A percentile compares a stretch with the other conserved stretches of the same genome.
Conservation (phyloP, 2,888 invertebrate genomes). For the Rotaria socialis region DNA sequence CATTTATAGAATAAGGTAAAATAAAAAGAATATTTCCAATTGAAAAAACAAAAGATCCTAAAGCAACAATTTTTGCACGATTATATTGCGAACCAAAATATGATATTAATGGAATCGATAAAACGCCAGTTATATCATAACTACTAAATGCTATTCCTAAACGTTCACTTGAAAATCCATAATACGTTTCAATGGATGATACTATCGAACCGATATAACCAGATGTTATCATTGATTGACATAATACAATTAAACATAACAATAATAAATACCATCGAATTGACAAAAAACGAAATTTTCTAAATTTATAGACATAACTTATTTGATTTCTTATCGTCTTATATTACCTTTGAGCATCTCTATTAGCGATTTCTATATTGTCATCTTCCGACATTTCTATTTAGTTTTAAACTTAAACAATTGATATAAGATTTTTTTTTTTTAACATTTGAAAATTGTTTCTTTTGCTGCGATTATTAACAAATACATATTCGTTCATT, state of each 20-base stretch:
- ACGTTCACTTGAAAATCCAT: constrained; percentile 37
- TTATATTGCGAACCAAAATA: constrained; percentile 41
- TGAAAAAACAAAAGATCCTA: constrained; percentile 31
- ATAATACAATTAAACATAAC: constrained; percentile 20
- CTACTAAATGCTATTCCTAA: constrained; percentile 34
- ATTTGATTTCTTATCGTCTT: no score
- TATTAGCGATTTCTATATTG: no score
- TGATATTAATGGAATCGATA: constrained; percentile 41
- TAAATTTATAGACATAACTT: no score
- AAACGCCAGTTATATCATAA: constrained; percentile 38
- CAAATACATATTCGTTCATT: no score
- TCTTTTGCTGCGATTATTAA: no score
- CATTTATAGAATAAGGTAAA: constrained; percentile 42
- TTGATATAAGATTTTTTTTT: no score
- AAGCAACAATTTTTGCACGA: constrained; percentile 28
- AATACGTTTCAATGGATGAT: constrained; percentile 38
- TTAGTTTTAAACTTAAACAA: no score
- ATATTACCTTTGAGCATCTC: no score
- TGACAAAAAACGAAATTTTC: not conserved
- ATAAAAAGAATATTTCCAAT: constrained; percentile 41
- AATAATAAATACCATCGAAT: not conserved
- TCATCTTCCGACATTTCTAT: no score
- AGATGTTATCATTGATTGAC: constrained; percentile 43
- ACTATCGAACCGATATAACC: constrained; percentile 40
- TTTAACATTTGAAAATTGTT: no score